Evolutionary conservation across 2,113 vertebrate genomes (phyloP).

Genomic region (Mesoclemmys tuberculata): DNA sequence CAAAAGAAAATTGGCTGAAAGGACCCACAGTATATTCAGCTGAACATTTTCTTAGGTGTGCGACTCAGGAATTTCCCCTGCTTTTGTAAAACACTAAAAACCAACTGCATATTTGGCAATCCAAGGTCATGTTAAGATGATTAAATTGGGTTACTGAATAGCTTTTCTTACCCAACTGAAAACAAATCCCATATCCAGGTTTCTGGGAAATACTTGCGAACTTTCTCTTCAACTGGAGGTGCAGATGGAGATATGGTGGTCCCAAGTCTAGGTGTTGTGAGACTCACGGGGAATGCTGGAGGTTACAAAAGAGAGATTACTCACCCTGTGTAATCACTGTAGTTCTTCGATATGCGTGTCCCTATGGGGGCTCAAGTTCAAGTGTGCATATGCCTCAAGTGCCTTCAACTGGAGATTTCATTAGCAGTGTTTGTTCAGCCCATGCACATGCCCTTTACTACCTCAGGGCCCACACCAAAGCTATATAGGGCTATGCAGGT

Average conservation of each 20-base stretch:
- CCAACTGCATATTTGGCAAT: not conserved
- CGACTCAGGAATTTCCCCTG: not conserved
- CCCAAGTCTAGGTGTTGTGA: slow-evolving; percentile 4
- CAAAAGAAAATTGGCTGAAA: not conserved
- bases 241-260: not conserved
- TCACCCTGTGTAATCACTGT: not conserved
- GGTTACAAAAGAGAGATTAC: not conserved
- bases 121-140: not conserved
- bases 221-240: slow-evolving; percentile 44
- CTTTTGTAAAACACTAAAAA: not conserved
- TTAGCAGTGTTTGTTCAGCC: not conserved
- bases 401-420: not conserved
- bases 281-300: not conserved
- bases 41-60: not conserved
- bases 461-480: not conserved
- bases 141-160: not conserved
- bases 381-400: not conserved
- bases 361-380: not conserved
- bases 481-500: not conserved
- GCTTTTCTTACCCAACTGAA: slow-evolving; percentile 82
- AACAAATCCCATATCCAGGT: slow-evolving; percentile 89
- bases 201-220: slow-evolving; percentile 80
- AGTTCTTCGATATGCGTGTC: not conserved
- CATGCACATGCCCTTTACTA: not conserved
- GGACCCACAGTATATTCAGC: not conserved